Evolutionary conservation across 2,113 vertebrate species (phyloP), one percentile per base, ranked within the genome.

Genomic region (Ramphastos sulfuratus): DNA sequence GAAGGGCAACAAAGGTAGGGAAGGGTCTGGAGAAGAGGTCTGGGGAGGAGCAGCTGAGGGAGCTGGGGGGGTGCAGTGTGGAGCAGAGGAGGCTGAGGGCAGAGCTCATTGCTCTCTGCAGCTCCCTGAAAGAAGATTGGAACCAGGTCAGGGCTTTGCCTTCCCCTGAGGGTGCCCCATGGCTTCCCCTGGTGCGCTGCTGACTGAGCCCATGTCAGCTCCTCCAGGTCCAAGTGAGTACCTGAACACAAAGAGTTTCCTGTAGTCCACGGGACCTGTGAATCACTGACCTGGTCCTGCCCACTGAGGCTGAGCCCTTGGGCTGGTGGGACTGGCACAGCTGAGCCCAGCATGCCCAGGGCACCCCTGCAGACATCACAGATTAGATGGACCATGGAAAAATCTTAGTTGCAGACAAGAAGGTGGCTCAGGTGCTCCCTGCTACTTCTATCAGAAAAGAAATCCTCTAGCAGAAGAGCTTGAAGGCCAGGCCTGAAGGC

Each of bases 261-360:
- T 67, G 31, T 17, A 35, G 59, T 7, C 50, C 54, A 67, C 19
- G 30, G 33, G 15, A 58, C 15, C 20, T 71, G 42, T 24, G 16
- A 73, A 12, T 31, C 63, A 15, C 55, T 55, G 46, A 15, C 5
- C 52, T 73, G 13, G 70, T 70, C 82, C 46, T 83, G 67, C 63
- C 74, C 24, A 39, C 12, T 82, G 82, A 93, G 96, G 81, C 44
- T 91, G 67, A 72, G 27, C 60, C 60, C 59, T 52, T 35, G 70
- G 93, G 95, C 93, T 97, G 92, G 88, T 17, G 76, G 85, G 93
- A 95, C 82, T 96, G 94, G 61, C 81, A 63, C 37, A 81, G 77
- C 66, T 37, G 69, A 92, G 95, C 72, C 87, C 86, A 82, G 23
- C 12, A 44, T 15, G 15, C 42, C 42, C 42, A 39, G 39, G 39